Evolutionary conservation across 2,113 vertebrate species (phyloP).

Genomic region (Myotis lucifugus): DNA sequence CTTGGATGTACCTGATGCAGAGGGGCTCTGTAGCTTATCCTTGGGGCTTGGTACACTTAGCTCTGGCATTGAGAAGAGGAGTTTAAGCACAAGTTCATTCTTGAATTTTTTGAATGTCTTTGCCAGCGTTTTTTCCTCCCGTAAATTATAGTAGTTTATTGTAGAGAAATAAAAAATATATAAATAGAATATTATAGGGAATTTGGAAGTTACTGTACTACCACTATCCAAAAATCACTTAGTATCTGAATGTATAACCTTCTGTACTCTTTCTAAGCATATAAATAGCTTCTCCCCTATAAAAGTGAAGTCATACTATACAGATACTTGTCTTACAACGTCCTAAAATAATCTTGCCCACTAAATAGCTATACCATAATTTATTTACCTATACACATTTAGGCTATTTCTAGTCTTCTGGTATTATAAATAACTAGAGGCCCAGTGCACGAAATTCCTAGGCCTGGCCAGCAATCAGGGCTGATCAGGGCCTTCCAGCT

Average conservation of each 20-base stretch:
- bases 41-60: background rate
- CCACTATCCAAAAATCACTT: background rate
- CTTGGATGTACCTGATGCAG: background rate
- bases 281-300: background rate
- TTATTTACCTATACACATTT: background rate
- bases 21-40: background rate
- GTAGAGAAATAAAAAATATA: conserved; percentile 3
- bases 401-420: background rate
- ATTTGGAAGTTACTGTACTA: background rate
- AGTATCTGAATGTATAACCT: background rate
- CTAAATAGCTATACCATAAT: background rate
- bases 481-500: no score
- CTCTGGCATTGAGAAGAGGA: background rate
- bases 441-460: no score
- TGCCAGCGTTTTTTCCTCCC: background rate
- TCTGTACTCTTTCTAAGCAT: background rate
- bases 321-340: background rate
- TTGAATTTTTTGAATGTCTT: background rate
- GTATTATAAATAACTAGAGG: background rate
- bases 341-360: background rate
- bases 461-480: no score
- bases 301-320: background rate
- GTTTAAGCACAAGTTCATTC: background rate
- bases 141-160: background rate
- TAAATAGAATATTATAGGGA: background rate